Evolutionary conservation across 2,888 invertebrate species (phyloP).

Genomic region (Eristalis pertinax): DNA sequence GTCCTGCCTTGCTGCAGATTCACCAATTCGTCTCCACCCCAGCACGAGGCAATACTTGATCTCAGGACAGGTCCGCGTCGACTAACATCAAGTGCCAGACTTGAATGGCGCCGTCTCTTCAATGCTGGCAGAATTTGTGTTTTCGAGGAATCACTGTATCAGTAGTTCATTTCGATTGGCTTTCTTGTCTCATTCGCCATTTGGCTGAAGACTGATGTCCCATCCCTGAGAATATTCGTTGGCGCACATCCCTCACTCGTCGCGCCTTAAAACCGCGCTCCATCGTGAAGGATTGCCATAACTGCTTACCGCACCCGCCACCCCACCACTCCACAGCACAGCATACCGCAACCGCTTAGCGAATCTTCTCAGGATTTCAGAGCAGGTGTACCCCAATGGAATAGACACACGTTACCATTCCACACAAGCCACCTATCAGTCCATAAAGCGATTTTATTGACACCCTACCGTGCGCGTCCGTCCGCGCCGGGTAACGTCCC

Average conservation of each 20-base stretch:
- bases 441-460: constrained; percentile 22
- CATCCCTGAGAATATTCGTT: not conserved
- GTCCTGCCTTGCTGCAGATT: too few species aligned
- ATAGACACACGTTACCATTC: constrained; percentile 1
- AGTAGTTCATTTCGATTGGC: too few species aligned
- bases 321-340: not conserved
- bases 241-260: not conserved
- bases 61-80: too few species aligned
- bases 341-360: not conserved
- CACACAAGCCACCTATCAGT: not conserved
- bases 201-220: not conserved
- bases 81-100: too few species aligned
- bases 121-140: too few species aligned
- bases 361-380: not conserved
- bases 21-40: too few species aligned
- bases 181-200: not conserved
- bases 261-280: not conserved
- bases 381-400: not conserved
- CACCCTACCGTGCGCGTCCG: constrained; percentile 10
- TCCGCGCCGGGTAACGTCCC: constrained; percentile 10
- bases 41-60: too few species aligned
- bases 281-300: not conserved
- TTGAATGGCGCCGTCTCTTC: too few species aligned
- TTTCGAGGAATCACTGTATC: too few species aligned
- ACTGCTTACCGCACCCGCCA: not conserved